Evolutionary conservation across 1,140 invertebrate species (phyloP), one percentile per base, ranked within the genome.

Genomic region (Neotoxoptera formosana): DNA sequence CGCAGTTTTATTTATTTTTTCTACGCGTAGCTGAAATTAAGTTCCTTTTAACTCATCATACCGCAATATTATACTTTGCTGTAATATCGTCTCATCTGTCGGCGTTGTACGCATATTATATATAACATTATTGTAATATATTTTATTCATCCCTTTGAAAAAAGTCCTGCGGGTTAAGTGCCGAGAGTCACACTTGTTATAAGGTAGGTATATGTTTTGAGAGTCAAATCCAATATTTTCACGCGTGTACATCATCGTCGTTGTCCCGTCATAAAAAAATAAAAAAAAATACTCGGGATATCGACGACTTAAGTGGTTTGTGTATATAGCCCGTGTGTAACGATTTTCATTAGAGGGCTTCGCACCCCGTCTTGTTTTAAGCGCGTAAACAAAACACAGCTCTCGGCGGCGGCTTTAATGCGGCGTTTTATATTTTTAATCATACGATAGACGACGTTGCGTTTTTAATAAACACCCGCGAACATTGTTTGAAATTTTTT

Each of bases 401-500:
- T 89, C 87, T 89, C 87, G 48, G n/a, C n/a, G n/a, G n/a, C n/a
- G n/a, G 41, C 9, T 25, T 53, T 34, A 30, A 87, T 47, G 9
- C n/a, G 17, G n/a, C 2, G 17, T 84, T 51, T 48, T 51, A 53
- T n/a, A 67, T 41, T 67, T 90, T 90, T 90, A 90, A 90, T 90
- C 89, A 67, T 56, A 41, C 41, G n/a, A 90, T 20, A n/a, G 36
- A 90, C 53, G 21, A 90, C 89, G 41, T 45, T 67, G 89, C 56
- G 45, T 67, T 90, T 60, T 90, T 81, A 81, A 83, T 81, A 81
- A 91, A 91, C 90, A 41, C 53, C 25, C 36, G 45, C 34, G 45
- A 91, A 91, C 90, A 81, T 91, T 81, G 60, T 91, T 81, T 36
- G 60, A 91, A 76, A 81, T 91, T 91, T 11, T 47, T 81, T 45